phyloP scores from a whole-genome alignment of 2,113 vertebrate genomes.

The Podarcis muralis region DNA sequence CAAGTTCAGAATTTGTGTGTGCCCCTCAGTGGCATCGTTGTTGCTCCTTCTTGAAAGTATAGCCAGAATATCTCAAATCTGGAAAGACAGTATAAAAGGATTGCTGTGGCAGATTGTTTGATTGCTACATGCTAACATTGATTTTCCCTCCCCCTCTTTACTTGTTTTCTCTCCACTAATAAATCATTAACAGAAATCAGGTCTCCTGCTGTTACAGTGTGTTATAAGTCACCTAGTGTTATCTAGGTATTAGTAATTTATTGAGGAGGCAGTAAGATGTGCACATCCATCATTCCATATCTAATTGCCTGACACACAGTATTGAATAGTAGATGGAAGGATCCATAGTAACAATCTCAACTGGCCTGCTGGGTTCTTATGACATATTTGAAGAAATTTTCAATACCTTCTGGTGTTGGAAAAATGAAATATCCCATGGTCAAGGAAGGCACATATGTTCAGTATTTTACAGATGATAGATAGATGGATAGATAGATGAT shows the following conservation, averaged over 20 bases:
- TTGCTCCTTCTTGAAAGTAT: slow-evolving; percentile 20
- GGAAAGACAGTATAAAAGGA: slow-evolving; percentile 35
- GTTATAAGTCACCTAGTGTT: slow-evolving; percentile 61
- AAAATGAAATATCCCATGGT: slow-evolving; percentile 63
- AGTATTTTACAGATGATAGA: slow-evolving; percentile 49
- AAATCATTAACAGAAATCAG: slow-evolving; percentile 60
- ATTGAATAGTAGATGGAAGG: slow-evolving; percentile 59
- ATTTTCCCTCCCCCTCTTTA: slow-evolving; percentile 21
- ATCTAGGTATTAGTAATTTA: slow-evolving; percentile 69
- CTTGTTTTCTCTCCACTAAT: slow-evolving; percentile 35
- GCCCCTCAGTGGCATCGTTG: not conserved
- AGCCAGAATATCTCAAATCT: slow-evolving; percentile 44
- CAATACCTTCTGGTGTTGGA: slow-evolving; percentile 40
- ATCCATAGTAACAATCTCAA: slow-evolving; percentile 51
- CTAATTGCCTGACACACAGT: slow-evolving; percentile 68
- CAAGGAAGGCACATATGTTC: slow-evolving; percentile 64
- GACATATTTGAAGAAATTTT: slow-evolving; percentile 42
- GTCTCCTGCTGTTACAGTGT: slow-evolving; percentile 58
- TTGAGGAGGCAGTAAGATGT: slow-evolving; percentile 62
- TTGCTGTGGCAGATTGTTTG: slow-evolving; percentile 46
- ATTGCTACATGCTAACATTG: slow-evolving; percentile 30
- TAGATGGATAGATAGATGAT: no score
- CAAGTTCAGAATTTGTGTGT: not conserved
- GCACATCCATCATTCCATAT: slow-evolving; percentile 61
- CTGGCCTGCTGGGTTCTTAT: slow-evolving; percentile 53